phyloP scores from a whole-genome alignment of 2,113 vertebrate genomes.

The Phalacrocorax carbo region DNA sequence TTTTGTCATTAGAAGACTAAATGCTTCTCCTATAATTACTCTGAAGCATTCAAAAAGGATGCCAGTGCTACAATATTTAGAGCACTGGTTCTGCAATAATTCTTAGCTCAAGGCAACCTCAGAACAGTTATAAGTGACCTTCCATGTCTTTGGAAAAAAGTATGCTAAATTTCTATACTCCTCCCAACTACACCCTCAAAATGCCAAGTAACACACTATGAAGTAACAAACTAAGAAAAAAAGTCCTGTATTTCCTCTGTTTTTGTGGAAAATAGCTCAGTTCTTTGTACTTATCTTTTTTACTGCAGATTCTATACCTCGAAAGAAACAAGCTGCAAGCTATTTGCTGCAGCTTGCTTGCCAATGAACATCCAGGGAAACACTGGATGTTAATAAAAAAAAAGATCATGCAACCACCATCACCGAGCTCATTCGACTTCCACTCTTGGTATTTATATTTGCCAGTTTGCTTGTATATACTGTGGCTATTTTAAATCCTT shows the following conservation, averaged over 20 bases:
- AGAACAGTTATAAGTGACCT: not conserved
- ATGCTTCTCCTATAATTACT: not conserved
- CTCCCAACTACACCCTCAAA: not conserved
- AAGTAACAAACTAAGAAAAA: not conserved
- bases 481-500: not conserved
- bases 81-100: not conserved
- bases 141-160: not conserved
- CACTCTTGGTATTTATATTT: not conserved
- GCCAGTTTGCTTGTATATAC: not conserved
- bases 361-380: not conserved
- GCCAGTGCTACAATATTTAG: not conserved
- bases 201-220: not conserved
- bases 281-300: not conserved
- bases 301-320: not conserved
- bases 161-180: not conserved
- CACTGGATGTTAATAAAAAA: not conserved
- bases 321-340: not conserved
- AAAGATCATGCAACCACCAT: not conserved
- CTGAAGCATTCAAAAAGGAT: not conserved
- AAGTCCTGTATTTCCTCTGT: not conserved
- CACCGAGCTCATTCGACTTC: not conserved
- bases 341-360: not conserved
- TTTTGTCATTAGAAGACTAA: constrained; percentile 4
- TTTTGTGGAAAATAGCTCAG: not conserved
- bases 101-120: not conserved